These are phyloP conservation scores for Dryobotodes eremita DNA, from an alignment of 2,888 invertebrate species.

Conservation along the genomic window DNA sequence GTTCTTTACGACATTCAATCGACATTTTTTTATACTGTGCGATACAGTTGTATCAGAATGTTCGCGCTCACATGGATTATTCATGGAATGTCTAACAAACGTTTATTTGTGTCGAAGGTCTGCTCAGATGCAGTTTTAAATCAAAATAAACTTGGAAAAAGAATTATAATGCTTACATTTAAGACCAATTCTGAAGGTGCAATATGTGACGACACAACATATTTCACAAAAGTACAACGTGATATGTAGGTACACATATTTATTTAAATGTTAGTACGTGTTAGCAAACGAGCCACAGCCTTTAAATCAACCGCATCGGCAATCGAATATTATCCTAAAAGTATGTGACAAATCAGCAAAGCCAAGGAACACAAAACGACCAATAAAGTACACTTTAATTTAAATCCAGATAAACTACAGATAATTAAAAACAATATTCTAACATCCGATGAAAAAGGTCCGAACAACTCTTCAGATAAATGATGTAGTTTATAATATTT, in stretches of 20 bases:
- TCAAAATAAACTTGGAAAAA: constrained; percentile 8
- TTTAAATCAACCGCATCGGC: constrained; percentile 7
- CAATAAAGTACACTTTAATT: constrained; percentile 8
- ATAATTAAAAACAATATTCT: constrained; percentile 15
- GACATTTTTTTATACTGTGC: constrained; percentile 29
- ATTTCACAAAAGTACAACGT: constrained; percentile 8
- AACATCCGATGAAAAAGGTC: constrained; percentile 35
- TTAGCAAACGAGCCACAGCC: neutral
- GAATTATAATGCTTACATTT: neutral
- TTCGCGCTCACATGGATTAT: constrained; percentile 36
- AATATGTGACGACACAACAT: neutral
- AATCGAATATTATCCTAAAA: neutral
- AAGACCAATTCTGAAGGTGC: neutral
- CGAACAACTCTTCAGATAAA: constrained; percentile 34
- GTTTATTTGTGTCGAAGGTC: constrained; percentile 9
- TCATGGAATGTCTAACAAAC: constrained; percentile 36
- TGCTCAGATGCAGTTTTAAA: constrained; percentile 9
- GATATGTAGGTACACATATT: neutral
- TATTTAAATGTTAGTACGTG: neutral
- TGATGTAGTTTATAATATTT: constrained; percentile 47
- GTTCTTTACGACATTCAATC: constrained; percentile 36
- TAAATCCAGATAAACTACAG: constrained; percentile 12
- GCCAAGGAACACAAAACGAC: neutral
- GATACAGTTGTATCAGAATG: constrained; percentile 44
- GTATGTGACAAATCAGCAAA: neutral